Base-by-base conservation (phyloP, 2,888 invertebrate genomes). In the Temnothorax ravouxi region DNA sequence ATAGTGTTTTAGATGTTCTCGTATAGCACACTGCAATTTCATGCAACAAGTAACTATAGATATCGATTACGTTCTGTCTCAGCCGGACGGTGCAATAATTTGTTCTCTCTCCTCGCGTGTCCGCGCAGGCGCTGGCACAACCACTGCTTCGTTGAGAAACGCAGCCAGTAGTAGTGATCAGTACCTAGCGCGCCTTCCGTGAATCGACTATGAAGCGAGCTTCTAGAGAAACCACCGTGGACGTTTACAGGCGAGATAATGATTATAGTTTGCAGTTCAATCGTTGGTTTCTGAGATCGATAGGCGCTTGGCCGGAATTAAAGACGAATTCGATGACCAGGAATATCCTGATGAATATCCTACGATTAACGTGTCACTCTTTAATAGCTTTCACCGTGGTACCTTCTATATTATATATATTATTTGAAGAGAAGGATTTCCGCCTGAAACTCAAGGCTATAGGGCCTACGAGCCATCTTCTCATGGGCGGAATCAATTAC, bases 241-340 rank as follows among this genome's bases (percentile, higher is more conserved):
- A 38, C 9, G n/a, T 52, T 44, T 62, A 61, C 8, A 71, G 0
- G 11, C 25, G 72, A 85, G 59, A 83, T 50, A 72, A 59, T 38
- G 86, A 89, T 1, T 88, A 87, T 29, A 91, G 87, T 54, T 44
- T 92, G 1, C 85, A 87, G 15, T 38, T 91, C 3, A 89, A 87
- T 76, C 92, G 92, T n/a, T 92, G 91, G 86, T 84, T 92, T n/a
- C 66, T 93, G 1, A 88, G 83, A n/a, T 86, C 89, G 1, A 83
- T 93, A 13, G 93, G 93, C 13, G 88, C 88, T 61, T 93, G 92
- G 92, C 91, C 91, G 3, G 79, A 80, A 61, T 34, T 34, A 13
- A 11, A 29, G 2, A 44, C 47, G 3, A 38, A 34, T 2, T 64
- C 38, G 4, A 38, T 18, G 3, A 59, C 9, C 3, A 62, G 62